Percentiles rank a stretch among this genome's conserved stretches.
Evolutionary conservation across 2,888 invertebrate genomes (phyloP).

Genomic region (Galeopsomyia nigrocyanea): DNA sequence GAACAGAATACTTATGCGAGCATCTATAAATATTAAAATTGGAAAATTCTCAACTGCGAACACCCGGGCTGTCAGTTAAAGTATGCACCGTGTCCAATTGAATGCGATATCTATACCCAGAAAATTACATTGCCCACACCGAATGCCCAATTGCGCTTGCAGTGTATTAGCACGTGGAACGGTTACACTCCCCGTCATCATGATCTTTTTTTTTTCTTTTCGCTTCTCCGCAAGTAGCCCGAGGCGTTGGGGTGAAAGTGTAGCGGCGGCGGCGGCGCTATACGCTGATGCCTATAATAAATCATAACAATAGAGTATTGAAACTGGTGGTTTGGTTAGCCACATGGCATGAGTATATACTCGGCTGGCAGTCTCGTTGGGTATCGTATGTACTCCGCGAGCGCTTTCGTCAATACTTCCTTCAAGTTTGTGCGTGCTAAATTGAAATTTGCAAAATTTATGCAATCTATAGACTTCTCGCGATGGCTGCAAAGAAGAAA

Average conservation of each 20-base stretch:
- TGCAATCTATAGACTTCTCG: background rate
- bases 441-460: conserved; percentile 32
- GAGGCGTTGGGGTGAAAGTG: conserved; percentile 58
- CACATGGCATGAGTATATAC: conserved; percentile 54
- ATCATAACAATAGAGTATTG: conserved; percentile 62
- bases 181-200: conserved; percentile 49
- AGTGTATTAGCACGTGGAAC: conserved; percentile 35
- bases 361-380: conserved; percentile 11
- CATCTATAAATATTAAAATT: too few species aligned
- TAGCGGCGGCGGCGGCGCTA: conserved; percentile 45
- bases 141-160: conserved; percentile 1
- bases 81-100: conserved; percentile 10
- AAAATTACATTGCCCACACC: conserved; percentile 27
- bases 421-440: conserved; percentile 16
- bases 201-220: conserved; percentile 49
- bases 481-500: background rate
- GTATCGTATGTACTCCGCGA: background rate
- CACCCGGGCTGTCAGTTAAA: too few species aligned
- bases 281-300: conserved; percentile 59
- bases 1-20: too few species aligned
- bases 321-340: conserved; percentile 62
- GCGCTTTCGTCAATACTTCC: conserved; percentile 12
- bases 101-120: conserved; percentile 16
- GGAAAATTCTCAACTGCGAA: too few species aligned
- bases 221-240: conserved; percentile 51